A percentile compares a stretch with the other conserved stretches of the same genome.
Conservation (phyloP, 2,888 invertebrate species). For the Germaria angustata region DNA sequence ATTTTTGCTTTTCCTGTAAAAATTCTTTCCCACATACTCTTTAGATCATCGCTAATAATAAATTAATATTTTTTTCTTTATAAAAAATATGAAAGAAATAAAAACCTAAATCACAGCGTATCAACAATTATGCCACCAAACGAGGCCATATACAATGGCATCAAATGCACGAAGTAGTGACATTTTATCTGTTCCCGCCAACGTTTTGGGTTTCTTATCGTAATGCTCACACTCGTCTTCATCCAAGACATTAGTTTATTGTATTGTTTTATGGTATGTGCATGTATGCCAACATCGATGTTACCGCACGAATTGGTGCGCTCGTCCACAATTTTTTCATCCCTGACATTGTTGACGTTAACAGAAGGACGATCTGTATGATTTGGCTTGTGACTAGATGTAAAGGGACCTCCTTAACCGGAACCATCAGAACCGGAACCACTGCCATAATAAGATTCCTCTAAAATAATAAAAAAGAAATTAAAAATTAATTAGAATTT, state of each 20-base stretch:
- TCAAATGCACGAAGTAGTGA: slow-evolving; percentile 81
- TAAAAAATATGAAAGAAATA: slow-evolving; percentile 63
- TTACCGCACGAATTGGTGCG: slow-evolving; percentile 68
- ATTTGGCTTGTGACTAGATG: slow-evolving; percentile 76
- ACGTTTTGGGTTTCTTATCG: slow-evolving; percentile 64
- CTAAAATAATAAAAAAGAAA: slow-evolving; percentile 77
- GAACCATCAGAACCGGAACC: slow-evolving; percentile 85
- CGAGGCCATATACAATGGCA: slow-evolving; percentile 92
- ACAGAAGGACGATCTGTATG: slow-evolving; percentile 75
- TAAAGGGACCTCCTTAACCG: slow-evolving; percentile 75
- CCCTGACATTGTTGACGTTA: slow-evolving; percentile 71
- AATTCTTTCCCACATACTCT: slow-evolving; percentile 18
- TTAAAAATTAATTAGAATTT: too few species aligned
- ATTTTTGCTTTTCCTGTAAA: slow-evolving; percentile 41
- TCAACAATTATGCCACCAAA: slow-evolving; percentile 90
- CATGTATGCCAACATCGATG: slow-evolving; percentile 69
- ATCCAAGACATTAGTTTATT: slow-evolving; percentile 60
- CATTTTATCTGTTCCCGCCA: slow-evolving; percentile 71
- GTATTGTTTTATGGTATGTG: slow-evolving; percentile 73
- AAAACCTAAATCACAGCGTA: slow-evolving; percentile 85
- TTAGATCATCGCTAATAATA: slow-evolving; percentile 37
- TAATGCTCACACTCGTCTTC: slow-evolving; percentile 70
- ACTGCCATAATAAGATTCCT: slow-evolving; percentile 83
- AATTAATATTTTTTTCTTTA: slow-evolving; percentile 51
- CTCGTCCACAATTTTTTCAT: slow-evolving; percentile 69